Evolutionary conservation across 2,113 vertebrate genomes (phyloP).

Genomic region (Corythaeola cristata): DNA sequence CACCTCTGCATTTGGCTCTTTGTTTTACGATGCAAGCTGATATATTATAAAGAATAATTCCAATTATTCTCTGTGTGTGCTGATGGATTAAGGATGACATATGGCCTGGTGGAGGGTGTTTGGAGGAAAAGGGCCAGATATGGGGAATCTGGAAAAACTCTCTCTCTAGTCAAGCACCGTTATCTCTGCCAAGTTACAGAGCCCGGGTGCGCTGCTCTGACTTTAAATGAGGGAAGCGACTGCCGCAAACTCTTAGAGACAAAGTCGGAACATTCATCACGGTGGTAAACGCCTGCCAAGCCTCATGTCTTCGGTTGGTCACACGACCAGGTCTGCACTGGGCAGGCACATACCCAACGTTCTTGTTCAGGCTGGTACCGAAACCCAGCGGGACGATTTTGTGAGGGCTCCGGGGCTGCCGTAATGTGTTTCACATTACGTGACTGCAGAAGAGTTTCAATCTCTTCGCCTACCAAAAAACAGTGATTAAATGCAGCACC

Average conservation of each 20-base stretch:
- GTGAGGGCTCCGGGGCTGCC: not conserved
- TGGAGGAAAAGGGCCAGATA: not conserved
- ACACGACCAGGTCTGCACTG: not conserved
- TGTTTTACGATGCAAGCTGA: not conserved
- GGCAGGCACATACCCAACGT: not conserved
- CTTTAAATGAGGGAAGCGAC: not conserved
- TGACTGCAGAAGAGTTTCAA: not conserved
- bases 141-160: not conserved
- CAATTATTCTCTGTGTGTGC: not conserved
- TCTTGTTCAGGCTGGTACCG: rapidly evolving
- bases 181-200: not conserved
- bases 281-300: slow-evolving; percentile 12
- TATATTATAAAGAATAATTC: not conserved
- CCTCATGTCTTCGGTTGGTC: not conserved
- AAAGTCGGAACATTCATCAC: not conserved
- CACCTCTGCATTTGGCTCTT: not conserved
- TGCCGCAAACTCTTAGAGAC: slow-evolving; percentile 4
- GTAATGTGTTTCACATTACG: rapidly evolving
- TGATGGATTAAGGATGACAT: not conserved
- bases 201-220: not conserved
- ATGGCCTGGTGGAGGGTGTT: not conserved
- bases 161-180: not conserved
- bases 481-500: not conserved
- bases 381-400: rapidly evolving
- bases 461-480: not conserved